phyloP scores from a whole-genome alignment of 2,888 invertebrate species.

The Tetanocera ferruginea region DNA sequence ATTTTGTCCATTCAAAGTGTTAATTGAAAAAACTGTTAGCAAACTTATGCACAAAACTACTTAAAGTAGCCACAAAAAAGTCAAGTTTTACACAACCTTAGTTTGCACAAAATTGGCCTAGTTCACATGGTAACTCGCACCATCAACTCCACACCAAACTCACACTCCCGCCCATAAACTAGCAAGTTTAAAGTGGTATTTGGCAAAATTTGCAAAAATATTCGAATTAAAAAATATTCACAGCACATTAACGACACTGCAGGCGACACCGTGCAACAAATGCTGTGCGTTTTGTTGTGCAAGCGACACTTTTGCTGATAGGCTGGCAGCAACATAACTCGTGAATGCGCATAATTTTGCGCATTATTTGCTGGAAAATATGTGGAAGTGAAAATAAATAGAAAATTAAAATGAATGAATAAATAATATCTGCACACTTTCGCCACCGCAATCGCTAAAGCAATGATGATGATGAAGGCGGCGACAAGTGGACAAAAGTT shows the following conservation, averaged over 20 bases:
- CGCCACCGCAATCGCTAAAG: not conserved
- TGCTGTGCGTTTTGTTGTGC: not conserved
- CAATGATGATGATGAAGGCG: not conserved
- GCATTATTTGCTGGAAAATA: slow-evolving; percentile 2
- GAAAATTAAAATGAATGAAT: not conserved
- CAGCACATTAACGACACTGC: not conserved
- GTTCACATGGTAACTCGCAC: not conserved
- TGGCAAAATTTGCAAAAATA: not conserved
- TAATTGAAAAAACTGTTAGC: too few species aligned
- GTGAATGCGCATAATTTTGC: not conserved
- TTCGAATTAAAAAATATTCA: slow-evolving; percentile 11
- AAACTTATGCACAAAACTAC: too few species aligned
- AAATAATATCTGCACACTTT: not conserved
- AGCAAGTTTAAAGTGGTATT: not conserved
- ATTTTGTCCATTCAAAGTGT: too few species aligned
- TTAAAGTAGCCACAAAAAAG: too few species aligned
- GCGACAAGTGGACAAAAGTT: not conserved
- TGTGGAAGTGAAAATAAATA: slow-evolving; percentile 3
- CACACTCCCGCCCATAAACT: not conserved
- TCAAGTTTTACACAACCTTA: not conserved
- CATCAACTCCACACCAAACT: not conserved
- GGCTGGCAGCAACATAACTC: not conserved
- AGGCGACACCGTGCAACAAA: not conserved
- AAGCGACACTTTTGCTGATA: slow-evolving; percentile 13
- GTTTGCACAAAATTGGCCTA: not conserved